Percentiles rank a stretch among this genome's conserved stretches.
These are phyloP conservation scores for Dicroscelio sp. DNA, from an alignment of 2,888 invertebrate species.

Conservation along the genomic window DNA sequence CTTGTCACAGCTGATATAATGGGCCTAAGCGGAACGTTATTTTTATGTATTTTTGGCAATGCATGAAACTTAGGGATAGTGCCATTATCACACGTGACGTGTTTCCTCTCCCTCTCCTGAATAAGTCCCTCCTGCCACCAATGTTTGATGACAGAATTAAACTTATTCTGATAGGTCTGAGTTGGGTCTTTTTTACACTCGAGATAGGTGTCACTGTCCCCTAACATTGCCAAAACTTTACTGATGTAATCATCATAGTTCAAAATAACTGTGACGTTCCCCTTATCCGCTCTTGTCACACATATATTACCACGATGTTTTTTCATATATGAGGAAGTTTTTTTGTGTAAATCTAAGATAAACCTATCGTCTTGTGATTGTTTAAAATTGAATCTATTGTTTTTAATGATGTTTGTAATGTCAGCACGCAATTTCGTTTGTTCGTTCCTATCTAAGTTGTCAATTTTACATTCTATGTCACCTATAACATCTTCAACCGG, in stretches of 20 bases:
- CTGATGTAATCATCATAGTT: not conserved
- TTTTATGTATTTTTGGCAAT: not conserved
- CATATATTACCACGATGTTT: not conserved
- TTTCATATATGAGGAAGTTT: not conserved
- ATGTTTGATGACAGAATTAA: not conserved
- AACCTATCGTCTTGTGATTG: not conserved
- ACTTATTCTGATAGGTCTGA: not conserved
- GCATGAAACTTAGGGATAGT: constrained; percentile 11
- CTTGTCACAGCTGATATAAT: constrained; percentile 8
- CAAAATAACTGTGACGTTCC: not conserved
- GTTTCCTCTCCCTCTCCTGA: not conserved
- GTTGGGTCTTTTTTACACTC: constrained; percentile 2
- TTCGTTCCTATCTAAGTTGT: not conserved
- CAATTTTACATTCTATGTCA: not conserved
- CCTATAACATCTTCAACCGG: not conserved
- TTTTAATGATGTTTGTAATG: not conserved
- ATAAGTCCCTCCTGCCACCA: not conserved
- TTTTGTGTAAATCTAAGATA: not conserved
- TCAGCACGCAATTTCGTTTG: not conserved
- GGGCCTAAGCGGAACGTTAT: not conserved
- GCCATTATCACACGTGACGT: not conserved
- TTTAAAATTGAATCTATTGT: not conserved
- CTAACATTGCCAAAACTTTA: not conserved
- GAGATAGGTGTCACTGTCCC: not conserved
- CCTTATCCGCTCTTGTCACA: not conserved